Conservation (phyloP, 2,888 invertebrate species). For the Caenorhabditis drosophilae region DNA sequence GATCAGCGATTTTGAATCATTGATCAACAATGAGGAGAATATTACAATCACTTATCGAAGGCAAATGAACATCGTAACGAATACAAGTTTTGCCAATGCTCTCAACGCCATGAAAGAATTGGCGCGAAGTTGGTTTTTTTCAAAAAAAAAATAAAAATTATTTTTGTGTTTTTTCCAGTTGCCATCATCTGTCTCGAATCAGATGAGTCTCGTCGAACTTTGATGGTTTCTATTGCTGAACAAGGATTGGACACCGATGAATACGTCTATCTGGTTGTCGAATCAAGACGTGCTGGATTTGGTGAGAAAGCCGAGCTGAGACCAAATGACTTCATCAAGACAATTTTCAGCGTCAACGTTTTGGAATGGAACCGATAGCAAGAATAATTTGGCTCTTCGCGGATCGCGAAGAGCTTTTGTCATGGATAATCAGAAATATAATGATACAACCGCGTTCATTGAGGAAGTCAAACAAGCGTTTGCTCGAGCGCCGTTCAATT, state of each 20-base stretch:
- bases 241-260: slow-evolving; percentile 40
- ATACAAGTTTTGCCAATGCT: slow-evolving; percentile 30
- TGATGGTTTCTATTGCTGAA: slow-evolving; percentile 39
- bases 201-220: slow-evolving; percentile 48
- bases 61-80: slow-evolving; percentile 37
- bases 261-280: slow-evolving; percentile 41
- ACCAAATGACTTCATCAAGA: too few species aligned
- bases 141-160: not conserved
- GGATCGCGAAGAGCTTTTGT: slow-evolving; percentile 27
- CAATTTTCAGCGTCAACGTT: slow-evolving; percentile 11
- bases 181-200: slow-evolving; percentile 55
- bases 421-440: slow-evolving; percentile 39
- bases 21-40: slow-evolving; percentile 27
- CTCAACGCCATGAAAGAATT: slow-evolving; percentile 25
- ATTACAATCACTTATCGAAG: slow-evolving; percentile 44
- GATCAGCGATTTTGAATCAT: slow-evolving; percentile 21
- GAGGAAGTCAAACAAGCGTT: slow-evolving; percentile 35
- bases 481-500: slow-evolving; percentile 37
- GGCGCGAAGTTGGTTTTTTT: slow-evolving; percentile 32
- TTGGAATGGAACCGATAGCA: slow-evolving; percentile 43
- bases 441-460: slow-evolving; percentile 26
- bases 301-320: slow-evolving; percentile 20
- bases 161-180: slow-evolving; percentile 13
- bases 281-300: slow-evolving; percentile 38
- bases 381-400: slow-evolving; percentile 32